A percentile compares a stretch with the other conserved stretches of the same genome.
phyloP scores from a whole-genome alignment of 2,113 vertebrate genomes.

The Odontesthes bonariensis region DNA sequence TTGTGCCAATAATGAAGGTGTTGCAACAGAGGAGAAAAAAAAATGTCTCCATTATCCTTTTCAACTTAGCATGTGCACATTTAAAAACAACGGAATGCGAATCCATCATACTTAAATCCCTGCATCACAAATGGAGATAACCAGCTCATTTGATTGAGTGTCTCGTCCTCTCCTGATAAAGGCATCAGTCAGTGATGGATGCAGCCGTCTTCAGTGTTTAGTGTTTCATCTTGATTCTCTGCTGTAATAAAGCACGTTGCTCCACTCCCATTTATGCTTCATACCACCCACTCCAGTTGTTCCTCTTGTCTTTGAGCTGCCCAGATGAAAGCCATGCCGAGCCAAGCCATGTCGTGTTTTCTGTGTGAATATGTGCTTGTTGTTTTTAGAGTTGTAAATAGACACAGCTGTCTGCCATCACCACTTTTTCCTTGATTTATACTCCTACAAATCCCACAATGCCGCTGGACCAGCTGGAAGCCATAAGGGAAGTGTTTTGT shows the following conservation, averaged over 20 bases:
- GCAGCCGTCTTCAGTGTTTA: slow-evolving; percentile 64
- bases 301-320: slow-evolving; percentile 35
- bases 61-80: slow-evolving; percentile 71
- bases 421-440: slow-evolving; percentile 61
- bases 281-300: slow-evolving; percentile 64
- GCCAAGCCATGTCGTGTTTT: slow-evolving; percentile 43
- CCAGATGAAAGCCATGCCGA: slow-evolving; percentile 52
- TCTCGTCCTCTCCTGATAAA: slow-evolving; percentile 61
- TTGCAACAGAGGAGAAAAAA: slow-evolving; percentile 19
- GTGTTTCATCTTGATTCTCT: slow-evolving; percentile 69
- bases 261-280: slow-evolving; percentile 54
- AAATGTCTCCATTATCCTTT: slow-evolving; percentile 53
- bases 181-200: slow-evolving; percentile 71
- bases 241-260: slow-evolving; percentile 67
- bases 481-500: slow-evolving; percentile 56
- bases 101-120: slow-evolving; percentile 74
- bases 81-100: slow-evolving; percentile 66
- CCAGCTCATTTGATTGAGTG: slow-evolving; percentile 64
- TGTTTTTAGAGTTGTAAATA: slow-evolving; percentile 78
- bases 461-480: slow-evolving; percentile 70
- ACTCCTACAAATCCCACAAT: slow-evolving; percentile 73
- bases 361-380: slow-evolving; percentile 60
- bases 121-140: slow-evolving; percentile 65
- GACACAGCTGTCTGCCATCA: slow-evolving; percentile 74
- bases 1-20: slow-evolving; percentile 36